These are phyloP conservation scores for Nestor notabilis DNA, from an alignment of 2,113 vertebrate genomes.

Conservation along the genomic window DNA sequence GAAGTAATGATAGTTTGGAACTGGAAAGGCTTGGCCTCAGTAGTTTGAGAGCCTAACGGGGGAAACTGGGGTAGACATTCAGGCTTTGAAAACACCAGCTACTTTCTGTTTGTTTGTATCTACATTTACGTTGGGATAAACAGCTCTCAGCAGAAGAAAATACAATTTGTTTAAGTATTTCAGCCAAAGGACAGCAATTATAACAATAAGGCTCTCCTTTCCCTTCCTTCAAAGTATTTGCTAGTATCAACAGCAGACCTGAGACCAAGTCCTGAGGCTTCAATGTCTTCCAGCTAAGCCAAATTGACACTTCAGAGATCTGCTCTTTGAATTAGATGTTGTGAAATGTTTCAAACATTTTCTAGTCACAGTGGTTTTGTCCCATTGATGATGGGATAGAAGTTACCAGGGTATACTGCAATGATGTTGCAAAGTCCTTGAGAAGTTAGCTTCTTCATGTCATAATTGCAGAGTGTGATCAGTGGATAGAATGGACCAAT, in stretches of 20 bases:
- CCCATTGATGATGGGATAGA: background rate
- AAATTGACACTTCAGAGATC: background rate
- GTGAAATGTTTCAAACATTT: background rate
- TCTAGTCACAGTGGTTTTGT: background rate
- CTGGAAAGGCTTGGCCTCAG: background rate
- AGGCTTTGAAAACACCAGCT: conserved; percentile 24
- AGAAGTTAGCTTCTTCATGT: background rate
- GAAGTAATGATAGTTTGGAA: background rate
- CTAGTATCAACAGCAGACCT: background rate
- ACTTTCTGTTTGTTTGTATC: conserved; percentile 39
- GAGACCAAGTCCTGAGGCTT: background rate
- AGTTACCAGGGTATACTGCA: background rate
- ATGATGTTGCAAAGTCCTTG: background rate
- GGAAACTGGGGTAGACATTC: background rate
- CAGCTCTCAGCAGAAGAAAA: conserved; percentile 37
- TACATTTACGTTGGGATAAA: background rate
- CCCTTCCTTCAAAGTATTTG: conserved; percentile 8
- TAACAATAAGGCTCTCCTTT: background rate
- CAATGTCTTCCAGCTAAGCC: background rate
- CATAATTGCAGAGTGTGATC: background rate
- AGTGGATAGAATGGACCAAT: background rate
- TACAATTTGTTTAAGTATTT: background rate
- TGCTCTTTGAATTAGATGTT: background rate
- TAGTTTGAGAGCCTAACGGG: background rate
- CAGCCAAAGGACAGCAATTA: conserved; percentile 33